Percentiles rank a stretch among this genome's conserved stretches.
Conservation (phyloP, 2,888 invertebrate species). For the Stratiomys singularior region DNA sequence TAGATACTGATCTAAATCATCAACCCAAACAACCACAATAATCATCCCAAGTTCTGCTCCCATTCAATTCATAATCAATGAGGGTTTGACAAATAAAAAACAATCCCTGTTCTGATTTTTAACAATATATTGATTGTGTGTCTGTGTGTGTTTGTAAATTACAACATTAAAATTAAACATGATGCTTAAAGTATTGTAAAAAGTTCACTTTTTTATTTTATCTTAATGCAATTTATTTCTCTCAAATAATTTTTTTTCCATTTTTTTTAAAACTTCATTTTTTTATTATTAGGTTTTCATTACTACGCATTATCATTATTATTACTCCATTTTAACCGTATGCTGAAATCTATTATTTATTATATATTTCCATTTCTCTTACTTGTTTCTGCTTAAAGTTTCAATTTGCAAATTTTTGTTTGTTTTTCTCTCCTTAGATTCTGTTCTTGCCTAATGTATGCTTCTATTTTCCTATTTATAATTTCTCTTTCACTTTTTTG, state of each 20-base stretch:
- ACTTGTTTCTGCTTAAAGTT: conserved; percentile 7
- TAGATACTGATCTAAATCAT: no score
- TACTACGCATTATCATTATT: conserved; percentile 24
- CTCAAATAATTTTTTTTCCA: conserved; percentile 25
- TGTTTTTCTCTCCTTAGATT: neutral
- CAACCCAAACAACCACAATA: no score
- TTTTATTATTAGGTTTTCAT: conserved; percentile 26
- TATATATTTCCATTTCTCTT: conserved; percentile 5
- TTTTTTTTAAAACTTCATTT: conserved; percentile 29
- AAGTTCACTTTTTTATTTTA: conserved; percentile 42
- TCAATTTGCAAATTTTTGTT: neutral
- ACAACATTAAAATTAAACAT: conserved; percentile 46
- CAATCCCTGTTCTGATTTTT: conserved; percentile 35
- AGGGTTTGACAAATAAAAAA: neutral
- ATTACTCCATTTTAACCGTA: neutral
- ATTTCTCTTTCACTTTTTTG: neutral
- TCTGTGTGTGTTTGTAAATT: conserved; percentile 42
- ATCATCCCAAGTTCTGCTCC: no score
- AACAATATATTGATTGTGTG: conserved; percentile 41
- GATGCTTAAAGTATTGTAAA: conserved; percentile 46
- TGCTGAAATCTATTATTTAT: conserved; percentile 19
- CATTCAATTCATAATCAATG: no score
- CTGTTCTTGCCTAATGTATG: neutral
- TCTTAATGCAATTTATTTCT: conserved; percentile 35
- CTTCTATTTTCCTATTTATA: neutral